phyloP scores from a whole-genome alignment of 2,113 vertebrate genomes.

The Arizona elegans region DNA sequence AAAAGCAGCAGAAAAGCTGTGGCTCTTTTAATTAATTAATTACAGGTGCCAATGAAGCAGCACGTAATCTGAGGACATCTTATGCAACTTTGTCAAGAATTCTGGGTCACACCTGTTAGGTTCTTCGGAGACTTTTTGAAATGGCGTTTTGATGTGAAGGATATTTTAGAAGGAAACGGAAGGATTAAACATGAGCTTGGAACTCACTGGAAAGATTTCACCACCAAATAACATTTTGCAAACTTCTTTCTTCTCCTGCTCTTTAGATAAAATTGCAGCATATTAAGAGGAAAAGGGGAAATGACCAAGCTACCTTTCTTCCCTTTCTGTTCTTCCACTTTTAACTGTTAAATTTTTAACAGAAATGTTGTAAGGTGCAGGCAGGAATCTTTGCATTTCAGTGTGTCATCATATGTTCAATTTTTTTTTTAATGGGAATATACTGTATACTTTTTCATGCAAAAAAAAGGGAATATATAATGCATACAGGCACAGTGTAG shows the following conservation, averaged over 20 bases:
- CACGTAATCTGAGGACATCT: not conserved
- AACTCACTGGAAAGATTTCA: not conserved
- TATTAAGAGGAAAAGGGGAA: not conserved
- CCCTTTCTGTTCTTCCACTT: not conserved
- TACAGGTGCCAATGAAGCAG: not conserved
- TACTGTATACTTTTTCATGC: not conserved
- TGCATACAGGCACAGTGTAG: not conserved
- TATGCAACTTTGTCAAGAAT: not conserved
- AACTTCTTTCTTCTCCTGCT: too few relatives aligned
- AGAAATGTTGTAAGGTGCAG: not conserved
- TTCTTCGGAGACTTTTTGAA: not conserved
- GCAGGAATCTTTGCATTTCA: not conserved
- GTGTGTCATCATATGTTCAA: not conserved
- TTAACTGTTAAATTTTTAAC: not conserved
- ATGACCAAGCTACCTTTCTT: not conserved
- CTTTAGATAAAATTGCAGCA: not conserved
- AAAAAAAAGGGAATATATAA: not conserved
- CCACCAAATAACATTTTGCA: not conserved
- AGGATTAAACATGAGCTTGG: accelerated
- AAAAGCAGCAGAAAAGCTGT: not conserved
- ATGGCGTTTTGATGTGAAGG: not conserved
- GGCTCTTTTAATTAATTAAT: not conserved
- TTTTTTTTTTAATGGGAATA: not conserved
- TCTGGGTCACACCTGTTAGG: not conserved
- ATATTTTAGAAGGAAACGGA: not conserved